Conservation (phyloP, 2,888 invertebrate species). For the Netelia melanura region DNA sequence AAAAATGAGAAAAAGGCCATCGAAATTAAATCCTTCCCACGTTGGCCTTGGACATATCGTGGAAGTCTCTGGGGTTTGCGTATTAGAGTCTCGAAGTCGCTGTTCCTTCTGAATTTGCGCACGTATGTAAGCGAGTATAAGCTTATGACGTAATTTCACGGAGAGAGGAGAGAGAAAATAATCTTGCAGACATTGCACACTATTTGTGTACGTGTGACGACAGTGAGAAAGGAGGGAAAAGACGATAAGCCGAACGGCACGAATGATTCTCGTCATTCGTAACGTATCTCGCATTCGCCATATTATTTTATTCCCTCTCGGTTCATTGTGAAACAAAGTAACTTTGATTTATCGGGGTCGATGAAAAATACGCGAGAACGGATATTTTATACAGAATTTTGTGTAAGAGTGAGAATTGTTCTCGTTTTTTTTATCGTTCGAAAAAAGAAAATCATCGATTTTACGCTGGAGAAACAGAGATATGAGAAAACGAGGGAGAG, state of each 20-base stretch:
- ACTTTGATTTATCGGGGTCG: slow-evolving; percentile 31
- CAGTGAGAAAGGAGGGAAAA: slow-evolving; percentile 26
- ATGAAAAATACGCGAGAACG: slow-evolving; percentile 1
- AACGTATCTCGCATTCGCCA: slow-evolving; percentile 32
- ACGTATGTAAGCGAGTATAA: slow-evolving; percentile 13
- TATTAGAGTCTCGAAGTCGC: slow-evolving; percentile 14
- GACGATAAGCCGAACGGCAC: slow-evolving; percentile 59
- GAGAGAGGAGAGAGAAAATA: slow-evolving; percentile 19
- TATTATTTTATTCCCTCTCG: slow-evolving; percentile 36
- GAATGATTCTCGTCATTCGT: slow-evolving; percentile 51
- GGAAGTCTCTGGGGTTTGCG: slow-evolving; percentile 20
- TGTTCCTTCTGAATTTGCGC: slow-evolving; percentile 48
- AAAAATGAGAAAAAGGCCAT: slow-evolving; percentile 28
- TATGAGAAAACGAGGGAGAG: too few species aligned
- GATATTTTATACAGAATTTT: slow-evolving; percentile 34
- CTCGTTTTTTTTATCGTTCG: slow-evolving; percentile 30
- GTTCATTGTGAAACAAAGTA: slow-evolving; percentile 1
- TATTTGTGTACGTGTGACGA: not conserved
- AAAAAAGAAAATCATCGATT: not conserved
- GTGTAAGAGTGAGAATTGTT: slow-evolving; percentile 6
- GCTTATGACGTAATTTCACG: slow-evolving; percentile 56
- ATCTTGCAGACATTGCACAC: slow-evolving; percentile 8
- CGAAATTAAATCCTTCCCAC: slow-evolving; percentile 42
- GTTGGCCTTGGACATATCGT: slow-evolving; percentile 50
- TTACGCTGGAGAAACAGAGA: too few species aligned